Conservation (phyloP, 2,113 vertebrate species). For the Sebastes fasciatus region DNA sequence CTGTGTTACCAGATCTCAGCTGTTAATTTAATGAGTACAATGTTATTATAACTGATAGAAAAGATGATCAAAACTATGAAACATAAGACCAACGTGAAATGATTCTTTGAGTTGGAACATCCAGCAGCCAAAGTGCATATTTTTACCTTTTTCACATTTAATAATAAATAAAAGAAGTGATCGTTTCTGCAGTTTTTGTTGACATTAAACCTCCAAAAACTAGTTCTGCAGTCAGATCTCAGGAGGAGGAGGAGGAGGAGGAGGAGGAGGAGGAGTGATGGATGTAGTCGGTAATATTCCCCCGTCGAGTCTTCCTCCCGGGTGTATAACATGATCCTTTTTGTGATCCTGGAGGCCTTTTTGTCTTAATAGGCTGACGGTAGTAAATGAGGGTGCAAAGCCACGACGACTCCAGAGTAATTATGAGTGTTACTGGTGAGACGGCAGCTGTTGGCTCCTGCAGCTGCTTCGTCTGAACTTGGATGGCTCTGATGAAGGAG, state of each 20-base stretch:
- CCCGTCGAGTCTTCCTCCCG: slow-evolving; percentile 18
- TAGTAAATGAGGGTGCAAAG: slow-evolving; percentile 74
- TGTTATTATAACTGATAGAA: too few relatives aligned
- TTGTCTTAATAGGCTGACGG: slow-evolving; percentile 69
- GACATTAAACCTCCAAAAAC: too few relatives aligned
- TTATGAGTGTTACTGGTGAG: slow-evolving; percentile 28
- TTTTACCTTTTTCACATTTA: too few relatives aligned
- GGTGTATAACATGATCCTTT: slow-evolving; percentile 62
- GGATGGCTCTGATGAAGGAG: slow-evolving; percentile 9
- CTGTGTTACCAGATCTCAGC: too few relatives aligned
- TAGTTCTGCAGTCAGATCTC: background rate
- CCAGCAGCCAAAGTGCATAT: too few relatives aligned
- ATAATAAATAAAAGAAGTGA: too few relatives aligned
- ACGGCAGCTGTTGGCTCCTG: slow-evolving; percentile 63
- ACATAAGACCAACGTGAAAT: too few relatives aligned
- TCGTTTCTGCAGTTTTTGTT: too few relatives aligned
- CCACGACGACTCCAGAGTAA: slow-evolving; percentile 72
- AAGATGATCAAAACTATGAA: too few relatives aligned
- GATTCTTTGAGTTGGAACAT: too few relatives aligned
- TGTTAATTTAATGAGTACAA: too few relatives aligned
- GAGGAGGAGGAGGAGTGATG: slow-evolving; percentile 26
- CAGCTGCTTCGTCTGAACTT: slow-evolving; percentile 61
- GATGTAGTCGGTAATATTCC: background rate
- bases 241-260: background rate
- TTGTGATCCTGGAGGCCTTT: slow-evolving; percentile 58